Evolutionary conservation across 2,113 vertebrate genomes (phyloP).

Genomic region (Cranoglanis bouderius): DNA sequence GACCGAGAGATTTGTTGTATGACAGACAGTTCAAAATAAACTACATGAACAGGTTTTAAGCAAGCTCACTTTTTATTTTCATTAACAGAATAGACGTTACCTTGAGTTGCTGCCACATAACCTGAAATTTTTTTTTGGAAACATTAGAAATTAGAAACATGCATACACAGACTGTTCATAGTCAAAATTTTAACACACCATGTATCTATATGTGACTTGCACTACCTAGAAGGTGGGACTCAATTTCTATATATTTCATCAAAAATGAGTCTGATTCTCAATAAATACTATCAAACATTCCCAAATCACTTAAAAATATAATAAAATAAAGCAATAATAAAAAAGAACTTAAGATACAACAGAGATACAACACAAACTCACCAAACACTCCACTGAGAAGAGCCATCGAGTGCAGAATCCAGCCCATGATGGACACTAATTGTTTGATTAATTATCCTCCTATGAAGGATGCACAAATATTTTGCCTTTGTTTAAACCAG

Average conservation of each 20-base stretch:
- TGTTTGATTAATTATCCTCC: not conserved
- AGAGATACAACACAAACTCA: conserved; percentile 55
- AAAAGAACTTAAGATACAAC: not conserved
- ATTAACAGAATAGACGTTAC: conserved; percentile 47
- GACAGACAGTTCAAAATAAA: not conserved
- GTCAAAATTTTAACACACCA: not conserved
- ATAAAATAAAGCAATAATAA: not conserved
- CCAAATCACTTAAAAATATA: not conserved
- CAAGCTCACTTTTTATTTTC: not conserved
- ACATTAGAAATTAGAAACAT: not conserved
- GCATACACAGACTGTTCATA: not conserved
- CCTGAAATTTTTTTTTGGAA: conserved; percentile 61
- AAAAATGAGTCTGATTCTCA: not conserved
- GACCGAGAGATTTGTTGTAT: not conserved
- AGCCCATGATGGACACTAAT: conserved; percentile 57
- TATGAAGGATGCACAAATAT: not conserved
- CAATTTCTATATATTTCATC: not conserved
- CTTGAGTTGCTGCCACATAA: conserved; percentile 64
- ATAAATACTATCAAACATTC: not conserved
- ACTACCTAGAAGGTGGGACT: not conserved
- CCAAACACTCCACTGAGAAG: conserved; percentile 60
- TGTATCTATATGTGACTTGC: not conserved
- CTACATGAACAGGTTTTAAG: not conserved
- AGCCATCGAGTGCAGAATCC: conserved; percentile 55
- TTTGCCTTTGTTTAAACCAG: not conserved